Base-by-base conservation (phyloP, 2,888 invertebrate species). In the Tachystola acroxantha region DNA sequence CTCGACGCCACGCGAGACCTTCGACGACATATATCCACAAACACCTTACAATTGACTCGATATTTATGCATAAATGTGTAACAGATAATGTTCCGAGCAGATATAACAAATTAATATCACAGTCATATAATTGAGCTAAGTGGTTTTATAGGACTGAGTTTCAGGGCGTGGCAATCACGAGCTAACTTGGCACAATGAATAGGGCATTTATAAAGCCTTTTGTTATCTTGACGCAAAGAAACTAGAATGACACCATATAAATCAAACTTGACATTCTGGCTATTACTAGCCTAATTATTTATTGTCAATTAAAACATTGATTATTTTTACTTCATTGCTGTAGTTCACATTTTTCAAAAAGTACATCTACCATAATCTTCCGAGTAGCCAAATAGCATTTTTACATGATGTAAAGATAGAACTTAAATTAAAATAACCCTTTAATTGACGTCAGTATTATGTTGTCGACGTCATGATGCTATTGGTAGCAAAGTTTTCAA, bases 121-220 rank as follows among this genome's bases (percentile, higher is more conserved):
- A 59, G 52, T 65, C 68, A 72, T 68, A 64, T 60, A 60, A 62
- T 60, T 61, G 51, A 64, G 59, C 54, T 64, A 69, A 76, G 73
- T 75, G 71, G 61, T 67, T 67, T 62, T 64, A 68, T 77, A 78
- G 78, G 76, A 73, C 74, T 20, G 53, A 59, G 59, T 66, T 64
- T 55, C 58, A 64, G 72, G 84, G 82, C 57, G 82, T 68, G 84
- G 75, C 79, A 58, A 64, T 78, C 84, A 82, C 84, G 84, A 76
- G 57, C 59, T 50, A 57, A 54, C 56, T 55, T 46, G 42, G 53
- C 47, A 50, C 45, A 47, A 48, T 57, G 57, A 65, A 67, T 64
- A 66, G 43, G 51, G 53, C 53, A 59, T 66, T 73, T 66, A 65
- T 64, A 65, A 67, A 59, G 50, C 63, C 54, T 65, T 66, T 68